Evolutionary conservation across 2,797 vertebrate species (phyloP), one percentile per base, ranked within the genome.

Genomic region (Pyrocephalus nanus): DNA sequence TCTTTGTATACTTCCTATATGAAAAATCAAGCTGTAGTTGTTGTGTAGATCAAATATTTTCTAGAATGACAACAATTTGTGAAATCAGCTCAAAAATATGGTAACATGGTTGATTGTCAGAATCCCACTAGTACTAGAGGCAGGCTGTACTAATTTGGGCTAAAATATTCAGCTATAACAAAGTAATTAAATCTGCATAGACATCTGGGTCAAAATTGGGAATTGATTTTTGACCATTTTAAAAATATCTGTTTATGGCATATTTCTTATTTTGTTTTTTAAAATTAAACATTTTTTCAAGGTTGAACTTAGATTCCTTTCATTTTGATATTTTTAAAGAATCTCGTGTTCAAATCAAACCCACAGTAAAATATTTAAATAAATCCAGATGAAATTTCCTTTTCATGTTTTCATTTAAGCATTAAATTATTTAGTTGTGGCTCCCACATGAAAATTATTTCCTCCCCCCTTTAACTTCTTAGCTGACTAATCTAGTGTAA

Each of bases 401-500:
- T 58, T 62, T 73, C 47, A 21, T 23, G 54, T 86, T 88, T 74
- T 92, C 22, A 54, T 75, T 88, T 77, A 55, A 75, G 27, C 54
- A 42, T 62, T 83, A 64, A 84, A 79, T 86, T 70, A 78, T 92
- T 93, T 86, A 9, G n/a, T 38, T 92, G 78, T 84, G 20, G 10
- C 55, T 94, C 18, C 66, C 55, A 64, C 51, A 16, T 48, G 29
- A 72, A 67, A 42, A 50, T 22, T 0, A 15, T 30, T 65, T 25
- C 13, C 20, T 15, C 4, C 9, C 10, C 11, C 17, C 57, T 71
- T 91, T 91, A 76, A 82, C 67, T 93, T 93, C 86, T 95, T 61
- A 91, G 83, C 91, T 95, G 81, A 95, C 74, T 94, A 95, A 94
- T 77, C 74, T 74, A 77, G 89, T 29, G 77, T 89, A 74, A 95